A percentile compares a stretch with the other conserved stretches of the same genome.
Evolutionary conservation across 30 jellyfish, hydroid and myxozoan species (phyloP).

Genomic region (Rhopilema esculentum): DNA sequence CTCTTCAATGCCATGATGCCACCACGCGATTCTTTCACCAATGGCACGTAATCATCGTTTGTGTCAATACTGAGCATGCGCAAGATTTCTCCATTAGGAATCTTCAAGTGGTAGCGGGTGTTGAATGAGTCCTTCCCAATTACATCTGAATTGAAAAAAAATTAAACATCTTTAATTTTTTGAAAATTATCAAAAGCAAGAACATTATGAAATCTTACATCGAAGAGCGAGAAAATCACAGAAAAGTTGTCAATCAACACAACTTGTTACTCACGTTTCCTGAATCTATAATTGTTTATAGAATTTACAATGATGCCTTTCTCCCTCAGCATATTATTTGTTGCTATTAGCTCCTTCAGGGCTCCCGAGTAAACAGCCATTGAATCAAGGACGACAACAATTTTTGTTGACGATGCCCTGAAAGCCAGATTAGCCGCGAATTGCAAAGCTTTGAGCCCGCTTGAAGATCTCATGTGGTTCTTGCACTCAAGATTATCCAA

Average conservation of each 20-base stretch:
- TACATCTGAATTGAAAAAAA: conserved; percentile 70
- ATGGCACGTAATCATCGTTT: conserved; percentile 92
- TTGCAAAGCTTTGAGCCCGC: conserved; percentile 54
- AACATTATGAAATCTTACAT: no score
- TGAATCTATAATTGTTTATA: conserved; percentile 78
- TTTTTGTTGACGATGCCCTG: conserved; percentile 65
- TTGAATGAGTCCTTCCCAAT: conserved; percentile 89
- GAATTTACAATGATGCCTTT: conserved; percentile 78
- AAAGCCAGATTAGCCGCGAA: conserved; percentile 64
- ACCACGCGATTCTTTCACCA: conserved; percentile 88
- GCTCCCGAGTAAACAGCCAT: conserved; percentile 84
- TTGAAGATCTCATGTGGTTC: conserved; percentile 7
- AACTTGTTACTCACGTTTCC: conserved; percentile 63
- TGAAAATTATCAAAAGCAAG: background rate
- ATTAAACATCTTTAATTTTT: background rate
- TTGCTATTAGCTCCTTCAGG: conserved; percentile 74
- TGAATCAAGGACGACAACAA: conserved; percentile 78
- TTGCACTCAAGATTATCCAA: conserved; percentile 55
- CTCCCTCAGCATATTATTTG: conserved; percentile 35
- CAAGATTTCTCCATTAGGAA: conserved; percentile 88
- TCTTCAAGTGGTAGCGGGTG: conserved; percentile 80
- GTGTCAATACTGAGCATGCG: conserved; percentile 65
- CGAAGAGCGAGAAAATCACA: background rate
- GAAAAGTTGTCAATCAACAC: background rate
- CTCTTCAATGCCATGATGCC: conserved; percentile 86